phyloP scores from a whole-genome alignment of 1,140 invertebrate genomes.

The Ceratina australensis region DNA sequence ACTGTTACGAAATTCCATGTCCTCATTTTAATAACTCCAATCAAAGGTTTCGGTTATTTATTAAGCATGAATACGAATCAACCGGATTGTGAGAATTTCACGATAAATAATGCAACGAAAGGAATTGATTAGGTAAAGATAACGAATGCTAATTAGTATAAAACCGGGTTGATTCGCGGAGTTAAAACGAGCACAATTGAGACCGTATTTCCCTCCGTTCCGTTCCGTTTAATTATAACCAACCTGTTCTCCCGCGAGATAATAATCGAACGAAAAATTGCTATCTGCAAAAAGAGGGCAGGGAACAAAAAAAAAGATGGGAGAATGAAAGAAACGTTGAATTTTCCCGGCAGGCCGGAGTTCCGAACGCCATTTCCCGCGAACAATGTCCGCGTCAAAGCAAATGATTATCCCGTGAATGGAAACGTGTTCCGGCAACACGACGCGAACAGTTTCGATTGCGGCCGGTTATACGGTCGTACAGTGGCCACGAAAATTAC shows the following conservation, averaged over 20 bases:
- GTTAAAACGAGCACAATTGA: no score
- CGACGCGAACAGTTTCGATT: slow-evolving; percentile 27
- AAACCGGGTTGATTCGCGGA: background rate
- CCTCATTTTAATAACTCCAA: no score
- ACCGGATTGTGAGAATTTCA: slow-evolving; percentile 3
- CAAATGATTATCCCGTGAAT: slow-evolving; percentile 35
- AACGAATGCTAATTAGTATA: slow-evolving; percentile 23
- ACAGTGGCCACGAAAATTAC: background rate
- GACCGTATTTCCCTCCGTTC: no score
- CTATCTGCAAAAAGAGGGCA: no score
- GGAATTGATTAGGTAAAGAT: background rate
- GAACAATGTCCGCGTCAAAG: slow-evolving; percentile 15
- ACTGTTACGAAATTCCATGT: no score
- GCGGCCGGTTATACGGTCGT: background rate
- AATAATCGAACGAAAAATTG: background rate
- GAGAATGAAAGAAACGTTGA: background rate
- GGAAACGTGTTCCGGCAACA: slow-evolving; percentile 6
- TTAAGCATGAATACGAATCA: background rate
- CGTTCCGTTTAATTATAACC: no score
- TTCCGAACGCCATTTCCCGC: background rate
- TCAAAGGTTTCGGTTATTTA: no score
- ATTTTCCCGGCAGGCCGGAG: background rate
- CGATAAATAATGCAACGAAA: slow-evolving; percentile 22
- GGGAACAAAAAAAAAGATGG: background rate
- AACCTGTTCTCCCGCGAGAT: no score